Base-by-base conservation (phyloP, 2,888 invertebrate species). In the Homarus gammarus region DNA sequence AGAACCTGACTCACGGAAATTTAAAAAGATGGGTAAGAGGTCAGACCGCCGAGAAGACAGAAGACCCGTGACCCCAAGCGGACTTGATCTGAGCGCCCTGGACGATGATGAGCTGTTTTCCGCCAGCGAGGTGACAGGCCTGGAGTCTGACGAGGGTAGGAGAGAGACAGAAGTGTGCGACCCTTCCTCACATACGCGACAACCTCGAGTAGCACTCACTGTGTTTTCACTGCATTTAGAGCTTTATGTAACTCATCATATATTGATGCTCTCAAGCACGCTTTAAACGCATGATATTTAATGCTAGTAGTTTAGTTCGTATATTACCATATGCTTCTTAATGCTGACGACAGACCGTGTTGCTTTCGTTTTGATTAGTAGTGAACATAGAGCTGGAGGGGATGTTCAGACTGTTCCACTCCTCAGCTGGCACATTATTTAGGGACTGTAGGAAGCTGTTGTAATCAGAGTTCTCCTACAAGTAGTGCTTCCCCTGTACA, bases 141-240 rank as follows among this genome's bases (percentile, higher is more conserved):
- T 78, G 40, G 88, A 89, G 22, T 89, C 88, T n/a, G 88, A 89
- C n/a, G 88, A 89, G 68, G 88, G 88, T 89, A 89, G 79, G 88
- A 72, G 56, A 56, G 73, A 56, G 73, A 22, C 10, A 6, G 10
- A 18, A 44, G 27, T 27, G 31, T 15, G 38, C 64, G n/a, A 64
- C 51, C 33, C 40, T 27, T n/a, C 27, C 79, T 31, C 61, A 61
- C 15, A 40, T n/a, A 44, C 12, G 15, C 75, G 75, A 44, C 27
- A 18, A 27, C 44, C n/a, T 44, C 31, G 44, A n/a, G 40, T 2
- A 49, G 44, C 49, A n/a, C 36, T 18, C 22, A 18, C 27, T 75
- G 40, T 1, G 75, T 5, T 27, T 27, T 27, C 44, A 12, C 27
- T 64, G 64, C 31, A 27, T 27, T n/a, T 5, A n/a, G 27, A 27